Conservation (phyloP, 2,113 vertebrate species). For the Phaethon lepturus region DNA sequence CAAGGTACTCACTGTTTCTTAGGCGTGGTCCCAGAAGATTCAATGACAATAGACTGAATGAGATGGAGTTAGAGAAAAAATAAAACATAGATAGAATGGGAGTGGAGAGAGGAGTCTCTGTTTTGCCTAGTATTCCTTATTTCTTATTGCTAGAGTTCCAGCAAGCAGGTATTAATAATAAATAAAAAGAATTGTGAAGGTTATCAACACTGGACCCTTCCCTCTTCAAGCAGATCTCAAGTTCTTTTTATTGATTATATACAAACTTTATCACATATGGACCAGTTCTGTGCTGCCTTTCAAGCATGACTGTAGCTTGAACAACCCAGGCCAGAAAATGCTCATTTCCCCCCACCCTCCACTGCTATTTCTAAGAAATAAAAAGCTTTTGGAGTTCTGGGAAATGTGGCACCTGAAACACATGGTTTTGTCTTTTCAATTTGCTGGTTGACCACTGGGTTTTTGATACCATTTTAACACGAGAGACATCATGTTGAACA, state of each 20-base stretch:
- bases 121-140: neutral
- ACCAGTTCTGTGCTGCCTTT: slow-evolving; percentile 19
- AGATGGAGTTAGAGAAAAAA: neutral
- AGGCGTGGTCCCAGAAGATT: neutral
- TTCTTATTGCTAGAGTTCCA: slow-evolving; percentile 14
- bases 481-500: neutral
- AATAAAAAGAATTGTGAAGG: slow-evolving; percentile 59
- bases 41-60: neutral
- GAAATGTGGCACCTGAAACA: neutral
- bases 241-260: slow-evolving; percentile 49
- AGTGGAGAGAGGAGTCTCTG: neutral
- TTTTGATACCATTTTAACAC: neutral
- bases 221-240: slow-evolving; percentile 49
- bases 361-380: neutral
- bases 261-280: neutral
- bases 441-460: neutral
- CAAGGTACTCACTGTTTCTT: neutral
- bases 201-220: slow-evolving; percentile 41
- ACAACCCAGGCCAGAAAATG: neutral
- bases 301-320: neutral
- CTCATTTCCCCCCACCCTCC: neutral
- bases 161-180: slow-evolving; percentile 64
- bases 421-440: neutral
- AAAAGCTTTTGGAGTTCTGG: neutral
- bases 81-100: neutral